A percentile compares a stretch with the other conserved stretches of the same genome.
These are phyloP conservation scores for Melangyna quadrimaculata DNA, from an alignment of 2,888 invertebrate species.

Conservation along the genomic window DNA sequence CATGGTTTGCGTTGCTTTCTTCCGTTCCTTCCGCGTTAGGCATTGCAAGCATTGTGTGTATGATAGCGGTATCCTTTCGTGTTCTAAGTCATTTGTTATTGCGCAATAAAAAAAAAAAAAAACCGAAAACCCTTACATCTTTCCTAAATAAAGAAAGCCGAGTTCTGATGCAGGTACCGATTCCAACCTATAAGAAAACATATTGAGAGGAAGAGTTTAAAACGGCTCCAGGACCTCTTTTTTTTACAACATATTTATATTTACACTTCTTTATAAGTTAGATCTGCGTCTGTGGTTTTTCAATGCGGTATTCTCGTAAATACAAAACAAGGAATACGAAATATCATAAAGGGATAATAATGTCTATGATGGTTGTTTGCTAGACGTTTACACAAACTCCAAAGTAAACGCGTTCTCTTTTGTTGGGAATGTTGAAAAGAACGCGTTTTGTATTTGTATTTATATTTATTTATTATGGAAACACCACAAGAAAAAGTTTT, in stretches of 20 bases:
- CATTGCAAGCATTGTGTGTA: background rate
- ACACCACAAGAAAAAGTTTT: conserved; percentile 48
- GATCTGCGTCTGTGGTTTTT: conserved; percentile 48
- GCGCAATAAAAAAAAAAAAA: conserved; percentile 48
- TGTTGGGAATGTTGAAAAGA: conserved; percentile 8
- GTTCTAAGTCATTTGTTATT: conserved; percentile 65
- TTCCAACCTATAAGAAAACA: background rate
- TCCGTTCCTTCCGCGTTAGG: conserved; percentile 38
- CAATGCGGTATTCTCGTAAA: conserved; percentile 39
- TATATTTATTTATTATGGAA: background rate
- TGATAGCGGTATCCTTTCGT: conserved; percentile 62
- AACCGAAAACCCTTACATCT: conserved; percentile 56
- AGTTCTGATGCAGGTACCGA: conserved; percentile 55
- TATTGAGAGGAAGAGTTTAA: conserved; percentile 22
- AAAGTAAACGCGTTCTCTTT: conserved; percentile 50
- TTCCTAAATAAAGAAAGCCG: conserved; percentile 15
- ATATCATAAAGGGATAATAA: conserved; percentile 60
- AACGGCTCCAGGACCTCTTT: conserved; percentile 37
- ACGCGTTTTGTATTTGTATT: background rate
- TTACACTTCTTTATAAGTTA: conserved; percentile 25
- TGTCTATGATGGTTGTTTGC: conserved; percentile 57
- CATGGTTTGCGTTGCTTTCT: conserved; percentile 48
- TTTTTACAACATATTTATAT: conserved; percentile 34
- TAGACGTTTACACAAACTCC: conserved; percentile 19
- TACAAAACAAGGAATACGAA: background rate